Percentiles rank a stretch among this genome's conserved stretches.
These are phyloP conservation scores for Drosophila nannoptera DNA, from an alignment of 1,140 invertebrate genomes.

Conservation along the genomic window DNA sequence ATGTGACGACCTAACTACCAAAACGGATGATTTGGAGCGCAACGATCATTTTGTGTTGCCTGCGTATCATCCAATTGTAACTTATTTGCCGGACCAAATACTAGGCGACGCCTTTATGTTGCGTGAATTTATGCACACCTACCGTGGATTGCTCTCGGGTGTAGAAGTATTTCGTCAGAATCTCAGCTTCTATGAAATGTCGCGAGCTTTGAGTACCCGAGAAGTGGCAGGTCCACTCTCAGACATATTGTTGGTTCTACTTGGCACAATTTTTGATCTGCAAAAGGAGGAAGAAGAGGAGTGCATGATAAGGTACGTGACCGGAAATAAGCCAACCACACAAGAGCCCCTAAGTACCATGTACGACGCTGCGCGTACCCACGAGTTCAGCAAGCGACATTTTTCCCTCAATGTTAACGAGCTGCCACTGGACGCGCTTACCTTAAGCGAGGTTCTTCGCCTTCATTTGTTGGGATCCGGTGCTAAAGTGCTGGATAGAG, in stretches of 20 bases:
- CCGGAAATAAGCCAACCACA: background rate
- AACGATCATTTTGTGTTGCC: slow-evolving; percentile 93
- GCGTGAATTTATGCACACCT: slow-evolving; percentile 92
- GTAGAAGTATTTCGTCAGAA: slow-evolving; percentile 91
- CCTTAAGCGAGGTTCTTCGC: slow-evolving; percentile 92
- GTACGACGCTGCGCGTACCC: slow-evolving; percentile 51
- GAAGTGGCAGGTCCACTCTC: slow-evolving; percentile 90
- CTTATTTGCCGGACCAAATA: slow-evolving; percentile 86
- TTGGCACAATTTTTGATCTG: slow-evolving; percentile 90
- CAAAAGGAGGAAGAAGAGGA: slow-evolving; percentile 94
- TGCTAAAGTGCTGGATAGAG: slow-evolving; percentile 83
- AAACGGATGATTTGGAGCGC: slow-evolving; percentile 90
- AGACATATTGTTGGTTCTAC: slow-evolving; percentile 91
- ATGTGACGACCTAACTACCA: slow-evolving; percentile 84
- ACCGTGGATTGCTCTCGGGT: slow-evolving; percentile 87
- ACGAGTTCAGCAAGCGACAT: slow-evolving; percentile 57
- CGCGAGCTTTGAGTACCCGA: slow-evolving; percentile 87
- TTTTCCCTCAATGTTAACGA: slow-evolving; percentile 82
- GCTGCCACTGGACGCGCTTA: slow-evolving; percentile 90
- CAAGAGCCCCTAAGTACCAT: slow-evolving; percentile 53
- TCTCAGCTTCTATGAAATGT: slow-evolving; percentile 88
- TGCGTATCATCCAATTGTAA: slow-evolving; percentile 84
- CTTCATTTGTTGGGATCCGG: slow-evolving; percentile 94
- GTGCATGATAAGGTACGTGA: slow-evolving; percentile 72
- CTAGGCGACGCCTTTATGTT: slow-evolving; percentile 94